phyloP scores from a whole-genome alignment of 2,888 invertebrate species.

The Gandaritis pyraliata region DNA sequence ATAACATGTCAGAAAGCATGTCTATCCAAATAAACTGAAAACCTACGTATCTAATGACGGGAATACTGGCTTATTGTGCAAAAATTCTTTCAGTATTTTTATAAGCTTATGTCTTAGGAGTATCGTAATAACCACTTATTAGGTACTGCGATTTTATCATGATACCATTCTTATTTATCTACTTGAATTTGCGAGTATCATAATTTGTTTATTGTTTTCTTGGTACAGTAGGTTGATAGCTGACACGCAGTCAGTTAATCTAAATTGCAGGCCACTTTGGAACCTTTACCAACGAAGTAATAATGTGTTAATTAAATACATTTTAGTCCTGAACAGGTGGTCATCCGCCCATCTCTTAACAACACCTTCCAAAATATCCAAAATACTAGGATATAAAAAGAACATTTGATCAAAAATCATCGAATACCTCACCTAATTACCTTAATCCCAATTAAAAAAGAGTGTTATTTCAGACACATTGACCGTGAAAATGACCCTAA shows the following conservation, averaged over 20 bases:
- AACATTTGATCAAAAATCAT: too few species aligned
- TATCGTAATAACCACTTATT: neutral
- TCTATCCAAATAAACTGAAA: conserved; percentile 16
- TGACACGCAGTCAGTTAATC: too few species aligned
- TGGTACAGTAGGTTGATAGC: neutral
- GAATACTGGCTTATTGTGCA: conserved; percentile 6
- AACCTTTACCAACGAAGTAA: too few species aligned
- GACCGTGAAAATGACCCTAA: conserved; percentile 16
- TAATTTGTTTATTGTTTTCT: neutral
- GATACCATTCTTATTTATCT: neutral
- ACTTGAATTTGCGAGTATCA: neutral
- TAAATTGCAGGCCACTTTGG: too few species aligned
- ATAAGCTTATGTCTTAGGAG: neutral
- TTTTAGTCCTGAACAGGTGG: too few species aligned
- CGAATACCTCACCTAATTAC: neutral
- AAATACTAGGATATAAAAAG: too few species aligned
- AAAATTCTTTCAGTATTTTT: neutral
- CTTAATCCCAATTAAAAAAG: neutral
- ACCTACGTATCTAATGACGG: conserved; percentile 10
- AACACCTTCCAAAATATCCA: too few species aligned
- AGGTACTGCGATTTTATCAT: neutral
- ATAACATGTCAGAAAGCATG: conserved; percentile 11
- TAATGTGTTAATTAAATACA: too few species aligned
- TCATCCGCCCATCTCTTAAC: too few species aligned
- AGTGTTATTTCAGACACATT: conserved; percentile 11